Percentiles rank a stretch among this genome's conserved stretches.
Evolutionary conservation across 2,113 vertebrate species (phyloP).

Genomic region (Microcebus jonahi): DNA sequence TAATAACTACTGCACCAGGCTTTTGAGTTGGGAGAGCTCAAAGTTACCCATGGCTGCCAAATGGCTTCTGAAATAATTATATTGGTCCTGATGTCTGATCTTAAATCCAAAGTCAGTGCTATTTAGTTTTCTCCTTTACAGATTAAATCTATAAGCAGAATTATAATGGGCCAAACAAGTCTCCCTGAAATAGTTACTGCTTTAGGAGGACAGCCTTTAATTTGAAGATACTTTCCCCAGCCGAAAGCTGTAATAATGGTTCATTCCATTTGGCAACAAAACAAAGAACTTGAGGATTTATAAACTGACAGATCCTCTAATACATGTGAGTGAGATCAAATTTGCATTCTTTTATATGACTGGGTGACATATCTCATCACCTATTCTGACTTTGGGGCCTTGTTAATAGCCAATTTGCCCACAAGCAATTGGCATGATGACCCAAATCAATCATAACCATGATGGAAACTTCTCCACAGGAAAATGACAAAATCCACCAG

Average conservation of each 20-base stretch:
- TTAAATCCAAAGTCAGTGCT: slow-evolving; percentile 59
- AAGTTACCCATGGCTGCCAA: slow-evolving; percentile 31
- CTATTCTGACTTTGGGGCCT: slow-evolving; percentile 58
- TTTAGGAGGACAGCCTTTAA: slow-evolving; percentile 57
- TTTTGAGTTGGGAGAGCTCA: slow-evolving; percentile 20
- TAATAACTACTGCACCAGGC: neutral
- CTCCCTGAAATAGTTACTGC: slow-evolving; percentile 41
- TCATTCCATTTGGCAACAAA: slow-evolving; percentile 65
- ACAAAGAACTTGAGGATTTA: slow-evolving; percentile 67
- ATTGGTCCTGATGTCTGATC: slow-evolving; percentile 54
- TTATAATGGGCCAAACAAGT: slow-evolving; percentile 14
- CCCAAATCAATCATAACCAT: slow-evolving; percentile 57
- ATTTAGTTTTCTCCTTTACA: slow-evolving; percentile 47
- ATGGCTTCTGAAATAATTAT: slow-evolving; percentile 15
- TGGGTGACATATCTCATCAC: slow-evolving; percentile 49
- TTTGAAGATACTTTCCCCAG: slow-evolving; percentile 55
- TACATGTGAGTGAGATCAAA: slow-evolving; percentile 62
- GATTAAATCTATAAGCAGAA: slow-evolving; percentile 35
- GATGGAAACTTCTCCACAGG: slow-evolving; percentile 23
- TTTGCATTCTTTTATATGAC: slow-evolving; percentile 61
- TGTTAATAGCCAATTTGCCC: slow-evolving; percentile 62
- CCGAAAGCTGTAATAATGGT: slow-evolving; percentile 58
- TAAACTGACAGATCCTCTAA: slow-evolving; percentile 62
- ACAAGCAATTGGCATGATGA: slow-evolving; percentile 55
- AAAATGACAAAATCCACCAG: slow-evolving; percentile 7